phyloP scores from a whole-genome alignment of 1,140 invertebrate genomes.

The Drosophila insularis region DNA sequence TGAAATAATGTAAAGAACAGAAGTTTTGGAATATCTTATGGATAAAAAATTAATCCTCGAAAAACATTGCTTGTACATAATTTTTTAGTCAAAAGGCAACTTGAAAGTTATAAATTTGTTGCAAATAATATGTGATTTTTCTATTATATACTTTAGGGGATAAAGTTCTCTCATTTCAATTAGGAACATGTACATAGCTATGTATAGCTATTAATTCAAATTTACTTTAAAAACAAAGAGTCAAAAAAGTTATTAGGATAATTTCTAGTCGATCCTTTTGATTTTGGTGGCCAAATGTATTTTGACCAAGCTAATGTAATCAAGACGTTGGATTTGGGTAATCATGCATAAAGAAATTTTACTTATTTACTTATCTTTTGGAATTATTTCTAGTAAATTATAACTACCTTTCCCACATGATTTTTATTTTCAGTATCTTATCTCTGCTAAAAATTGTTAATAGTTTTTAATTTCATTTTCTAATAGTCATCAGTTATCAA shows the following conservation, averaged over 20 bases:
- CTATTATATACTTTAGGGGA: too few species aligned
- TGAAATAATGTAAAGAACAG: too few species aligned
- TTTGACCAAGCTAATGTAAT: slow-evolving; percentile 42
- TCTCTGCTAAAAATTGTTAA: neutral
- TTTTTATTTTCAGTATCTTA: neutral
- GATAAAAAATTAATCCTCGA: too few species aligned
- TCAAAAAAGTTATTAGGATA: neutral
- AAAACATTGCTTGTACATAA: too few species aligned
- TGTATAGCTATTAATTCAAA: too few species aligned
- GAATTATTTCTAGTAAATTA: neutral
- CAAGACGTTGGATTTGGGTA: slow-evolving; percentile 3
- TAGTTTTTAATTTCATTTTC: slow-evolving; percentile 12
- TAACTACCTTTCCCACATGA: neutral
- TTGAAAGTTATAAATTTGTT: too few species aligned
- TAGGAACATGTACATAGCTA: too few species aligned
- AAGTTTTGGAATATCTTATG: too few species aligned
- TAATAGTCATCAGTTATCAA: slow-evolving; percentile 16
- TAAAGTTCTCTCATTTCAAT: too few species aligned
- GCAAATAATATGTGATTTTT: too few species aligned
- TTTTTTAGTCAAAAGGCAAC: too few species aligned
- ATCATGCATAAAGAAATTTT: slow-evolving; percentile 7
- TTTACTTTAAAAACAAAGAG: too few species aligned
- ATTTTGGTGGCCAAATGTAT: neutral
- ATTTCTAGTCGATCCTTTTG: neutral
- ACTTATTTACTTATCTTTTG: neutral